phyloP scores from a whole-genome alignment of 2,888 invertebrate species.

The Melinaea menophilus region DNA sequence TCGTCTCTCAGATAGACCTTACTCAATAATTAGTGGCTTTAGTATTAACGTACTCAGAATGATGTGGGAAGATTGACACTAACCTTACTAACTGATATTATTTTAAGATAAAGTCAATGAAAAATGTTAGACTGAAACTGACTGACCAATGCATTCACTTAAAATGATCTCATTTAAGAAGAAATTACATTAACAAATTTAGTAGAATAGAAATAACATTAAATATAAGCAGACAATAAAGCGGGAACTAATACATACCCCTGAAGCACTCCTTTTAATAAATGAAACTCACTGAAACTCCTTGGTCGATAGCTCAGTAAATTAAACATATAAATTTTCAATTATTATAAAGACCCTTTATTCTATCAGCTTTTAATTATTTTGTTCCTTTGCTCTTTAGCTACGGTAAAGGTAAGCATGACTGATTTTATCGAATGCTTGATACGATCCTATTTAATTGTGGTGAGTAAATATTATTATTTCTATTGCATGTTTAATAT shows the following conservation, averaged over 20 bases:
- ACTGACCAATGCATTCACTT: too few relatives aligned
- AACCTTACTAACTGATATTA: constrained; percentile 11
- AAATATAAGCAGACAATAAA: too few relatives aligned
- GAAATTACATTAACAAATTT: too few relatives aligned
- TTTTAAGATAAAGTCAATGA: too few relatives aligned
- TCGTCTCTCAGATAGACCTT: constrained; percentile 68
- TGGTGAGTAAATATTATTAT: background rate
- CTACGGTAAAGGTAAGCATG: constrained; percentile 49
- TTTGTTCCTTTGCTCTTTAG: constrained; percentile 16
- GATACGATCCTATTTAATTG: constrained; percentile 4
- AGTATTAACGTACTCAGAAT: background rate
- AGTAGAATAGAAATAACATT: too few relatives aligned
- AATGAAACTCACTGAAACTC: too few relatives aligned
- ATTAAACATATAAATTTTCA: background rate
- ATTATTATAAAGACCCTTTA: background rate
- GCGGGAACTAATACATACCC: too few relatives aligned
- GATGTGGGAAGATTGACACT: constrained; percentile 21
- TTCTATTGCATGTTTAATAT: too few relatives aligned
- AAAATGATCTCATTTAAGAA: too few relatives aligned
- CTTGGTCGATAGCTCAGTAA: background rate
- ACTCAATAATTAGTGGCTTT: constrained; percentile 45
- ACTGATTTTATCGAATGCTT: constrained; percentile 37
- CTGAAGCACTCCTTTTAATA: too few relatives aligned
- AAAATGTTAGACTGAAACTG: too few relatives aligned
- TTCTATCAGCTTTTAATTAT: background rate